Percentiles rank a stretch among this genome's conserved stretches.
These are phyloP conservation scores for Radopholus similis DNA, from an alignment of 1,140 invertebrate species.

Conservation along the genomic window DNA sequence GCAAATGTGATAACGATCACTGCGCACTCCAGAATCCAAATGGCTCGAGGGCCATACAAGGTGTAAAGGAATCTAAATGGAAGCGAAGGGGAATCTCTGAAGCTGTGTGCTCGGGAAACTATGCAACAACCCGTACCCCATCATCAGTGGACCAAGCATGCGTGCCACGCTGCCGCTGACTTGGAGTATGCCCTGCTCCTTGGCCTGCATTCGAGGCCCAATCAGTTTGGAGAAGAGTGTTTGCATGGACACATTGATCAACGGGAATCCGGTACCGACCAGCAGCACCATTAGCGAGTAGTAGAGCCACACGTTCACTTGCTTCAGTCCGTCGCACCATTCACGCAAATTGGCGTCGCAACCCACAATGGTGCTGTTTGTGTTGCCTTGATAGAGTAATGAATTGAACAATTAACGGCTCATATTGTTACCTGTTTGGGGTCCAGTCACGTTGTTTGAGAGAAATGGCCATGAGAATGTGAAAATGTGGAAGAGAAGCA, in stretches of 20 bases:
- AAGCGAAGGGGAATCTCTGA: too few relatives aligned
- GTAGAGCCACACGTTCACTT: slow-evolving; percentile 30
- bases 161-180: too few relatives aligned
- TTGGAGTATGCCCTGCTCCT: too few relatives aligned
- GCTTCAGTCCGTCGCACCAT: slow-evolving; percentile 23
- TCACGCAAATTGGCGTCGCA: slow-evolving; percentile 10
- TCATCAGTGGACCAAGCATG: too few relatives aligned
- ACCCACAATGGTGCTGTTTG: slow-evolving; percentile 10
- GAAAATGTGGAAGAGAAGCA: slow-evolving; percentile 29
- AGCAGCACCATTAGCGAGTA: slow-evolving; percentile 23
- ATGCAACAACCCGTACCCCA: too few relatives aligned
- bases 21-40: too few relatives aligned
- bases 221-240: slow-evolving; percentile 42
- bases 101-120: too few relatives aligned
- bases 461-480: slow-evolving; percentile 41
- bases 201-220: too few relatives aligned
- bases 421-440: slow-evolving; percentile 13
- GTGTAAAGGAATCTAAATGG: too few relatives aligned
- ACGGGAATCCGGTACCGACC: slow-evolving; percentile 25
- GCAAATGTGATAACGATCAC: too few relatives aligned
- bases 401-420: neutral
- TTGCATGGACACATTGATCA: slow-evolving; percentile 38
- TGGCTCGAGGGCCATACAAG: too few relatives aligned
- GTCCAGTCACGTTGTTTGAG: slow-evolving; percentile 7
- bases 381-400: neutral